A percentile compares a stretch with the other conserved stretches of the same genome.
Conservation (phyloP, 2,113 vertebrate genomes). For the Saguinus midas region DNA sequence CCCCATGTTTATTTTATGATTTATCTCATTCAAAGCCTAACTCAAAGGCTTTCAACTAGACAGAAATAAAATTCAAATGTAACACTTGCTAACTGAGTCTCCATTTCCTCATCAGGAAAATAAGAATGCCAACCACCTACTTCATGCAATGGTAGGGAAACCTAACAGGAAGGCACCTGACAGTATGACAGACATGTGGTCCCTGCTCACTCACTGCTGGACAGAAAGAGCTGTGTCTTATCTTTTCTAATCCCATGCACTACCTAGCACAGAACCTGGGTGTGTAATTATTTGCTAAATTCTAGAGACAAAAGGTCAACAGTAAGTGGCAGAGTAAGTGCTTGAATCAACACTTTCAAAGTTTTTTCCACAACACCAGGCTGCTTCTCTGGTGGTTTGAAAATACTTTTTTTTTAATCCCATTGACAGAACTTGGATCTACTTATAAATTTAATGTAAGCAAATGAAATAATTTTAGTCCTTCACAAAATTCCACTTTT, state of each 20-base stretch:
- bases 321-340: neutral
- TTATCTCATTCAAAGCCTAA: neutral
- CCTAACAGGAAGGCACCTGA: neutral
- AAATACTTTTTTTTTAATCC: slow-evolving; percentile 1
- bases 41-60: slow-evolving; percentile 14
- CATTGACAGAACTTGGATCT: neutral
- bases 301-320: slow-evolving; percentile 25
- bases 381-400: neutral
- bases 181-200: neutral
- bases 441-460: neutral
- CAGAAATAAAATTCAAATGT: slow-evolving; percentile 5
- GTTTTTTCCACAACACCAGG: neutral
- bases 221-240: neutral
- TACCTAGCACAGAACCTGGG: neutral
- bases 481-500: neutral
- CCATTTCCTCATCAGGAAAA: slow-evolving; percentile 21
- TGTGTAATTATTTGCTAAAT: slow-evolving; percentile 15
- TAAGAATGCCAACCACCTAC: neutral
- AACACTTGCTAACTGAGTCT: neutral
- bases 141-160: neutral
- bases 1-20: neutral
- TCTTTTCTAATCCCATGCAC: neutral
- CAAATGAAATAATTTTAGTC: neutral
- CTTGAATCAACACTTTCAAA: slow-evolving; percentile 9
- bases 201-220: neutral